Evolutionary conservation across 2,113 vertebrate genomes (phyloP), one percentile per base, ranked within the genome.

Genomic region (Athene noctua): DNA sequence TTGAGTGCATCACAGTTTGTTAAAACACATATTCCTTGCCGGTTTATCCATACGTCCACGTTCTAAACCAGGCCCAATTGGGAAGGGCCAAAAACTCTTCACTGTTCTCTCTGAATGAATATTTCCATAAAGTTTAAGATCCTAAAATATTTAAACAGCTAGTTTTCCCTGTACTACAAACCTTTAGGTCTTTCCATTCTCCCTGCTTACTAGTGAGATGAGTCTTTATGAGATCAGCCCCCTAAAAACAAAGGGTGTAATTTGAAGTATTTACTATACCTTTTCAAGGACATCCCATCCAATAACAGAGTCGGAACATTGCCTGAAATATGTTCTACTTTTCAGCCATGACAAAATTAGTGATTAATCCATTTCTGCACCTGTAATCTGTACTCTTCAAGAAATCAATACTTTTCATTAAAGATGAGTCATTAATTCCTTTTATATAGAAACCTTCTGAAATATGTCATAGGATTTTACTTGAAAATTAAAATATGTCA

Each of bases 331-430:
- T 8, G 5, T 67, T 96, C 27, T 77, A 27, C 9, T 65, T 67
- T 51, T 84, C 63, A 40, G 21, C 23, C 36, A 79, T 68, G 66
- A 68, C 18, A 77, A 80, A 82, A 73, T 38, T 88, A 34, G 29
- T 54, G 17, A 68, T 57, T 44, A 87, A 84, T 58, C 11, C 0
- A 55, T 81, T 84, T 82, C 44, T 90, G 13, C 57, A 82, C 7
- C 6, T 77, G 20, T 51, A 78, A 61, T 49, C 15, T 73, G 19
- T 80, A 38, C 17, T 61, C 5, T 71, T 63, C 29, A 62, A 68
- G 25, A 79, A 93, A 94, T 96, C 78, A 70, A 67, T 86, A 90
- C 5, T 86, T 90, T 88, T 78, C 42, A 86, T 90, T 92, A 85
- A 54, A 77, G 49, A 13, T 22, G 42, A 58, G 18, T 62, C 29